A percentile compares a stretch with the other conserved stretches of the same genome.
phyloP scores from a whole-genome alignment of 1,140 invertebrate species.

The Zaprionus nigranus region DNA sequence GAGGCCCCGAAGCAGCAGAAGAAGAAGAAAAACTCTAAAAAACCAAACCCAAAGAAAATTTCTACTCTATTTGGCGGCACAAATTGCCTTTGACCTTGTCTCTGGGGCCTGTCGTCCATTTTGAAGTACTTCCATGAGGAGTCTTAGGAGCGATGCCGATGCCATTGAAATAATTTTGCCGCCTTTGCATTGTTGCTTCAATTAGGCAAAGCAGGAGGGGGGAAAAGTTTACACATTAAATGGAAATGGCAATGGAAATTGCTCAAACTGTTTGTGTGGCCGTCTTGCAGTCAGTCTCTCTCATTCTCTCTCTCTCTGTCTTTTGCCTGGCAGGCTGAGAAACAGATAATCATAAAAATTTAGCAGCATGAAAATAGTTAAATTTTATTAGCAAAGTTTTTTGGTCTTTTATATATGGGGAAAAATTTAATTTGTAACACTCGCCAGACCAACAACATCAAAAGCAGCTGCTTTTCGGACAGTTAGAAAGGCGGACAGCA shows the following conservation, averaged over 20 bases:
- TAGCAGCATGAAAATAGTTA: constrained; percentile 74
- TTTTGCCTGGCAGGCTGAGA: constrained; percentile 19
- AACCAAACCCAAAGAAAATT: constrained; percentile 42
- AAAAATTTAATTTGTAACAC: constrained; percentile 74
- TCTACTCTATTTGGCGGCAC: constrained; percentile 68
- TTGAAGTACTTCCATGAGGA: constrained; percentile 40
- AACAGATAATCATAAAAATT: constrained; percentile 80
- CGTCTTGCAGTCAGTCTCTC: constrained; percentile 6
- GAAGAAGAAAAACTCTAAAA: constrained; percentile 35
- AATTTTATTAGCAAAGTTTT: constrained; percentile 78
- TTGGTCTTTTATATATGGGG: constrained; percentile 33
- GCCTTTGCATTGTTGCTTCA: constrained; percentile 69
- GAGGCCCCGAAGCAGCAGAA: constrained; percentile 23
- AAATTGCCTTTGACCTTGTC: constrained; percentile 77
- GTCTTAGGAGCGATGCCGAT: constrained; percentile 7
- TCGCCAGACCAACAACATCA: constrained; percentile 60
- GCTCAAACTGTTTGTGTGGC: constrained; percentile 38
- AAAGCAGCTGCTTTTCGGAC: constrained; percentile 73
- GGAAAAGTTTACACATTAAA: constrained; percentile 70
- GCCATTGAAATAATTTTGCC: constrained; percentile 71
- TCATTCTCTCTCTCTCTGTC: neutral
- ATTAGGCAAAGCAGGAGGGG: constrained; percentile 50
- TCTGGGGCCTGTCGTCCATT: constrained; percentile 33
- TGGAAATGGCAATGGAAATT: constrained; percentile 41
- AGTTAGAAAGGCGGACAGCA: neutral